A percentile compares a stretch with the other conserved stretches of the same genome.
Conservation (phyloP, 2,888 invertebrate genomes). For the Acanthacorydalis orientalis region DNA sequence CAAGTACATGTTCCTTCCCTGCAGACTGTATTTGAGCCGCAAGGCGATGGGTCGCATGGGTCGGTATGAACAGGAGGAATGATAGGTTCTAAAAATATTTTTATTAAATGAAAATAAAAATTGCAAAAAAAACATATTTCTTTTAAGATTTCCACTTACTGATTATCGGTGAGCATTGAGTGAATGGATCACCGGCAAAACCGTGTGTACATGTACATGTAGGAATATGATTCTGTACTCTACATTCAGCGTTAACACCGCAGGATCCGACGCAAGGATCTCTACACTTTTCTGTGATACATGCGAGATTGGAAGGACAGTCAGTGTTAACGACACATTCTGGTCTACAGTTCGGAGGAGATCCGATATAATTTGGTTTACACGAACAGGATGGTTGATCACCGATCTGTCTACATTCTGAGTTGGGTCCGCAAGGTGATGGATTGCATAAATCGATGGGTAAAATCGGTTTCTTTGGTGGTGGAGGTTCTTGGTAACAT, state of each 20-base stretch:
- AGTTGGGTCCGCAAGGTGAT: constrained; percentile 45
- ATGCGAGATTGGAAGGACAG: constrained; percentile 46
- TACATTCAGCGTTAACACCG: constrained; percentile 51
- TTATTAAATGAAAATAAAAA: too few relatives aligned
- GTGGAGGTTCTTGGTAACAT: constrained; percentile 29
- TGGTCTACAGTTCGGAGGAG: constrained; percentile 62
- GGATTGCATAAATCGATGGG: constrained; percentile 33
- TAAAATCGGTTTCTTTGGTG: constrained; percentile 20
- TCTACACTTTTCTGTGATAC: constrained; percentile 52
- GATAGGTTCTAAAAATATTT: constrained; percentile 1
- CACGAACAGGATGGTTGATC: constrained; percentile 53
- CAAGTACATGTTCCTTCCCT: constrained; percentile 59
- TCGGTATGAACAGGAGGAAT: constrained; percentile 26
- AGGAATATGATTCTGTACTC: constrained; percentile 52
- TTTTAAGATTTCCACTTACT: constrained; percentile 10
- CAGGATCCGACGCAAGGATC: constrained; percentile 57
- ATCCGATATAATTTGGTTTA: constrained; percentile 45
- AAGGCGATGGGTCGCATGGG: constrained; percentile 58
- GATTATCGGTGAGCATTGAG: constrained; percentile 34
- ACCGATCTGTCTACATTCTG: constrained; percentile 38
- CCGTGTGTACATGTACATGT: constrained; percentile 41
- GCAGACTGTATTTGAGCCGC: constrained; percentile 63
- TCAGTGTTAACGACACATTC: constrained; percentile 55
- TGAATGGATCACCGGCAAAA: constrained; percentile 51
- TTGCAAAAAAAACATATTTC: not conserved